Percentiles rank a stretch among this genome's conserved stretches.
phyloP scores from a whole-genome alignment of 2,113 vertebrate genomes.

The Anarhynchus alexandrinus region DNA sequence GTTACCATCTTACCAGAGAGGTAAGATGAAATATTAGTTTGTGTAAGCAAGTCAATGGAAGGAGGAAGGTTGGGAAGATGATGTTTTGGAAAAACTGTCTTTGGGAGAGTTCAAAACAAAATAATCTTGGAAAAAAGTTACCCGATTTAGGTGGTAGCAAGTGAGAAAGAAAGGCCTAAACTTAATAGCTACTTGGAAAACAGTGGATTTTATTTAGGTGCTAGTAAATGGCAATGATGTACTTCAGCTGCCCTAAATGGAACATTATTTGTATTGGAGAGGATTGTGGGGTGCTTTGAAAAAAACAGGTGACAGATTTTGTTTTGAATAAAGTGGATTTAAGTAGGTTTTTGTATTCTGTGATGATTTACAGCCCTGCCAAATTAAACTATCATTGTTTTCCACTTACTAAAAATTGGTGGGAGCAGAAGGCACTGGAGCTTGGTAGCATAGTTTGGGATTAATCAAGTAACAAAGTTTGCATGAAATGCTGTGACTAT shows the following conservation, averaged over 20 bases:
- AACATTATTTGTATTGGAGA: rapidly evolving
- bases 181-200: neutral
- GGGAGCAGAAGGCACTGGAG: neutral
- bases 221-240: neutral
- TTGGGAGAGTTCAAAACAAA: neutral
- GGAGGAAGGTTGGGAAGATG: neutral
- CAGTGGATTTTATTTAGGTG: neutral
- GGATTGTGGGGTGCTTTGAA: neutral
- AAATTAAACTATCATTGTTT: neutral
- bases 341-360: neutral
- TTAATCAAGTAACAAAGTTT: neutral
- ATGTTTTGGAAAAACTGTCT: neutral
- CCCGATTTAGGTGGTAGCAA: neutral
- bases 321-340: neutral
- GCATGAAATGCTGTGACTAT: neutral
- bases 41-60: neutral
- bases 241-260: neutral
- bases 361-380: neutral
- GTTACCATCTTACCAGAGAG: too few species aligned
- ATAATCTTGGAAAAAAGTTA: neutral
- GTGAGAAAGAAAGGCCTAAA: neutral
- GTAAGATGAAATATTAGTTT: neutral
- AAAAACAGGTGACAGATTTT: neutral
- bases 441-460: neutral
- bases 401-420: rapidly evolving